Evolutionary conservation across 37 sponge, comb jelly and placozoan genomes (phyloP).

Genomic region (Aphrocallistes beatrix): DNA sequence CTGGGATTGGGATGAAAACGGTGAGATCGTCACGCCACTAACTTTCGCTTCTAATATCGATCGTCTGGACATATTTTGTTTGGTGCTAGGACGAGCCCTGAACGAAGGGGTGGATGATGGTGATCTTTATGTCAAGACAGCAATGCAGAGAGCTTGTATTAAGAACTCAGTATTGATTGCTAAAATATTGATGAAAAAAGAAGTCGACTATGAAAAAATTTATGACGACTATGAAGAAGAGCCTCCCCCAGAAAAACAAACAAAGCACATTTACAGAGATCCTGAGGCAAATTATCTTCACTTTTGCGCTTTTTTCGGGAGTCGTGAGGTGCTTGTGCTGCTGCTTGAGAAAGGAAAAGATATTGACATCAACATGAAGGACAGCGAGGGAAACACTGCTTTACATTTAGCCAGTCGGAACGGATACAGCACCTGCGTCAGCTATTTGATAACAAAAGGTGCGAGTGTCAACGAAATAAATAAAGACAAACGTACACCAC

Average conservation of each 20-base stretch:
- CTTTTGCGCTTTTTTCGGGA: background rate
- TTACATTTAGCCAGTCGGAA: background rate
- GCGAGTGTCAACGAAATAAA: background rate
- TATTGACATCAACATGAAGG: background rate
- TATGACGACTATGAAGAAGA: background rate
- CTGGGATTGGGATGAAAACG: background rate
- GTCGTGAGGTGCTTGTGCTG: background rate
- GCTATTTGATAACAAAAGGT: background rate
- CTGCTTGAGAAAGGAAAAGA: background rate
- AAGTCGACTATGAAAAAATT: background rate
- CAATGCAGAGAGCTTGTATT: background rate
- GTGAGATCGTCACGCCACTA: background rate
- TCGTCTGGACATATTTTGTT: background rate
- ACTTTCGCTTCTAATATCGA: background rate
- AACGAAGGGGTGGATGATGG: background rate
- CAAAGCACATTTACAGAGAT: background rate
- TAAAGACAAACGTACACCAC: background rate
- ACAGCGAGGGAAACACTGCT: background rate
- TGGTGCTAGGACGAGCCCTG: background rate
- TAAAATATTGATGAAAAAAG: background rate
- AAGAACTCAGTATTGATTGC: conserved; percentile 13
- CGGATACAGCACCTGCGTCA: background rate
- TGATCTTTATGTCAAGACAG: background rate
- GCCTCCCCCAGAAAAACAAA: background rate
- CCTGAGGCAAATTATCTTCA: background rate